A percentile compares a stretch with the other conserved stretches of the same genome.
Evolutionary conservation across 2,888 invertebrate species (phyloP).

Genomic region (Zygaena filipendulae): DNA sequence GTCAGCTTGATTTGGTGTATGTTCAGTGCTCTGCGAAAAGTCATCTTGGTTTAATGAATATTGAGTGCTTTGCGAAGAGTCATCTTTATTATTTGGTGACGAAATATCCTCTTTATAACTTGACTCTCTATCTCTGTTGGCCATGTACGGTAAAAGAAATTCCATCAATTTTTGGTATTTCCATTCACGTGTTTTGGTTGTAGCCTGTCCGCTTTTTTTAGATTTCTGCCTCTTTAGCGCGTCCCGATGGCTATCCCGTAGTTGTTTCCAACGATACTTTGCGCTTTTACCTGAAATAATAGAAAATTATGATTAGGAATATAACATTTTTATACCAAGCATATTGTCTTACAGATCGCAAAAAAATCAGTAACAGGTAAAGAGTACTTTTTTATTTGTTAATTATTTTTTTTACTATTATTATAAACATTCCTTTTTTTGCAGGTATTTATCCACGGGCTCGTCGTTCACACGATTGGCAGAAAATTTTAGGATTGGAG

Average conservation of each 20-base stretch:
- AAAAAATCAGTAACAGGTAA: no score
- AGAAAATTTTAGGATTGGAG: slow-evolving; percentile 15
- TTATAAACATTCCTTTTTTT: slow-evolving; percentile 11
- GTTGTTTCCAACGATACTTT: slow-evolving; percentile 8
- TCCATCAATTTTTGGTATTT: no score
- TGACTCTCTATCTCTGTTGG: no score
- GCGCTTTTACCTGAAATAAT: slow-evolving; percentile 14
- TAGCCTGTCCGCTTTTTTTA: slow-evolving; percentile 13
- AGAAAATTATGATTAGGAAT: slow-evolving; percentile 3
- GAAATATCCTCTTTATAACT: background rate
- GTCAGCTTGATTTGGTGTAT: no score
- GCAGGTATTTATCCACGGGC: slow-evolving; percentile 16
- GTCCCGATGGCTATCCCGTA: slow-evolving; percentile 5
- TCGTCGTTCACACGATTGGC: slow-evolving; percentile 9
- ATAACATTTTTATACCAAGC: slow-evolving; percentile 2
- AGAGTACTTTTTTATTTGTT: slow-evolving; percentile 11
- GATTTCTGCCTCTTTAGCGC: slow-evolving; percentile 5
- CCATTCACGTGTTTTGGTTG: slow-evolving; percentile 12
- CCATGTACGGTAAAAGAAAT: no score
- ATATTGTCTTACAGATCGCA: no score
- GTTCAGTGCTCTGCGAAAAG: no score
- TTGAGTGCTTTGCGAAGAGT: no score
- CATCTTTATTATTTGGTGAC: no score
- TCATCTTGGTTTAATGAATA: no score
- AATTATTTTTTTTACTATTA: slow-evolving; percentile 10